Base-by-base conservation (phyloP, 2,113 vertebrate species). In the Pituophis catenifer region DNA sequence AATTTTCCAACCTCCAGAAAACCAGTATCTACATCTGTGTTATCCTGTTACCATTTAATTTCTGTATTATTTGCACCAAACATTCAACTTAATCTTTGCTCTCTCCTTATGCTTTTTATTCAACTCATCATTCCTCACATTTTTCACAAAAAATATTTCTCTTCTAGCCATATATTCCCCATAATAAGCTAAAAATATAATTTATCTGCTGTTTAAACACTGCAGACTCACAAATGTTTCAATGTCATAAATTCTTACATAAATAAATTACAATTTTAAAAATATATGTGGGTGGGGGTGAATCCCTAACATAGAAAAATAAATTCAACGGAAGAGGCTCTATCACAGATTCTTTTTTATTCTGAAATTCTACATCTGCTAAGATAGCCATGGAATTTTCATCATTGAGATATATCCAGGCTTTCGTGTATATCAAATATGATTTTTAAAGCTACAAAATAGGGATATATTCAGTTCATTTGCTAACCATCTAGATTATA, bases 171-270 rank as follows among this genome's bases (percentile, higher is more conserved):
- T 81, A 89, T 81, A 89, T 58, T 92, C 53, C 65, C 53, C 65
- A 58, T 85, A 89, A 92, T 8, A 85, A 93, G 38, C 65, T 58
- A 89, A 58, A 44, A 24, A 52, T 89, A 48, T 89, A 85, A 89
- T 50, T 52, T 93, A 93, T 89, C 65, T 81, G 53, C 92, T 89
- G 23, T 92, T 89, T 89, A 93, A 93, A 89, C 88, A 89, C 65
- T 89, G 23, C 53, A 89, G 88, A 92, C 50, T 89, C 88, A 89
- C 53, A 89, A 93, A 81, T 93, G 53, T 57, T 89, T 85, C 65
- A 89, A n/a, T 81, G 81, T 26, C n/a, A 85, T 89, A 50, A 85
- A 93, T 93, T 93, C 88, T 89, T 48, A 55, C 29, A 89, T 65
- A 93, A 92, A 33, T 85, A 92, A 81, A 70, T 38, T 85, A 58